A percentile compares a stretch with the other conserved stretches of the same genome.
phyloP scores from a whole-genome alignment of 2,888 invertebrate genomes.

The Stenodera caucasica region DNA sequence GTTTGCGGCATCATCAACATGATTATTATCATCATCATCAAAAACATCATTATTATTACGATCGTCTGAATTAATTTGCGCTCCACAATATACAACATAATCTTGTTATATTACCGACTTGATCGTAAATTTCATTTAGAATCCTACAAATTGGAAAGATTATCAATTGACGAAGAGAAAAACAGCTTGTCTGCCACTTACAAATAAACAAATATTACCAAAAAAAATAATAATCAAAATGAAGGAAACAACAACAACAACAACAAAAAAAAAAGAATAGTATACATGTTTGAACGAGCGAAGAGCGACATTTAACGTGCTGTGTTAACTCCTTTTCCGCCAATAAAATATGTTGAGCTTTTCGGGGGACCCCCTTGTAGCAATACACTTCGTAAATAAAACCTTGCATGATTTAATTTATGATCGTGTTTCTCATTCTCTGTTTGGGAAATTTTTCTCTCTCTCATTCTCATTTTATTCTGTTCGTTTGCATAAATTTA shows the following conservation, averaged over 20 bases:
- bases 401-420: slow-evolving; percentile 26
- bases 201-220: background rate
- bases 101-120: slow-evolving; percentile 22
- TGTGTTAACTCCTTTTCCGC: slow-evolving; percentile 24
- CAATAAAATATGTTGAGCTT: slow-evolving; percentile 21
- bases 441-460: slow-evolving; percentile 19
- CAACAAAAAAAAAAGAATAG: background rate
- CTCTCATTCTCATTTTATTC: slow-evolving; percentile 12
- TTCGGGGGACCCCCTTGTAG: slow-evolving; percentile 8
- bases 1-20: slow-evolving; percentile 18
- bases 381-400: slow-evolving; percentile 25
- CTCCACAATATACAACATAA: slow-evolving; percentile 23
- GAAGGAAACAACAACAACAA: background rate
- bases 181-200: slow-evolving; percentile 3
- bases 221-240: no score
- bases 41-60: background rate
- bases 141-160: slow-evolving; percentile 20
- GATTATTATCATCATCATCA: background rate
- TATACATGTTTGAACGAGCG: slow-evolving; percentile 2
- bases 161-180: slow-evolving; percentile 11
- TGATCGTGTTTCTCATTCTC: slow-evolving; percentile 20
- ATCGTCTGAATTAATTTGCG: slow-evolving; percentile 22
- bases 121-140: slow-evolving; percentile 22
- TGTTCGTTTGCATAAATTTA: slow-evolving; percentile 28
- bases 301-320: slow-evolving; percentile 18